phyloP scores from a whole-genome alignment of 2,797 vertebrate genomes.

The Galago senegalensis region DNA sequence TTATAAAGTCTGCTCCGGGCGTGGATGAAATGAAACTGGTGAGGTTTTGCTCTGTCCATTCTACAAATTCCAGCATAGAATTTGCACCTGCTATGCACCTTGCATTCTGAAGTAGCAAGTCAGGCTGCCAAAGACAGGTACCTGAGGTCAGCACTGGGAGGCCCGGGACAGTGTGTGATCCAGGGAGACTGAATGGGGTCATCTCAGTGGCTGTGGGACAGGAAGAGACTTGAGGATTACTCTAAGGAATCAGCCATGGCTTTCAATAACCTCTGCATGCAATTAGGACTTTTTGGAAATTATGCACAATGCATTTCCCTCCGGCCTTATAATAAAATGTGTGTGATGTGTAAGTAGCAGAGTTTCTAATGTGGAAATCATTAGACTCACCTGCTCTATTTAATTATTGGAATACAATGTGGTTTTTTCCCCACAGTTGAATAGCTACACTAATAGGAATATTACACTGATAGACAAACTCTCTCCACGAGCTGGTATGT shows the following conservation, averaged over 20 bases:
- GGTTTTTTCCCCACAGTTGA: conserved; percentile 69
- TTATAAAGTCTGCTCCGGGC: conserved; percentile 80
- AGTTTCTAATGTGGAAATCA: conserved; percentile 61
- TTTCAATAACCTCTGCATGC: background rate
- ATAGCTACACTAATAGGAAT: conserved; percentile 81
- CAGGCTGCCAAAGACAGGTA: rapidly evolving
- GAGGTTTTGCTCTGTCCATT: conserved; percentile 62
- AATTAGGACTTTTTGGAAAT: conserved; percentile 55
- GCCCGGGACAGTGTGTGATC: background rate
- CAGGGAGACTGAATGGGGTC: background rate
- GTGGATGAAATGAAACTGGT: conserved; percentile 74
- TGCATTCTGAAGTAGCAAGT: background rate
- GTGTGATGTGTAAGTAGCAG: conserved; percentile 68
- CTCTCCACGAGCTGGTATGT: conserved; percentile 74
- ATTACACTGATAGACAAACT: conserved; percentile 77
- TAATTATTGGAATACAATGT: conserved; percentile 75
- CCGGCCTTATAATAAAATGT: conserved; percentile 46
- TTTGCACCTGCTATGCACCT: background rate
- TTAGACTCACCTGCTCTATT: conserved; percentile 75
- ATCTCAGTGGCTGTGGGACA: background rate
- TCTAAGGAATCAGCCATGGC: background rate
- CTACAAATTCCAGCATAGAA: conserved; percentile 35
- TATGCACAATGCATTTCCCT: conserved; percentile 71
- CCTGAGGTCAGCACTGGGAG: rapidly evolving
- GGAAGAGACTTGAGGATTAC: background rate